phyloP scores from a whole-genome alignment of 1,140 invertebrate species.

The Periplaneta americana region DNA sequence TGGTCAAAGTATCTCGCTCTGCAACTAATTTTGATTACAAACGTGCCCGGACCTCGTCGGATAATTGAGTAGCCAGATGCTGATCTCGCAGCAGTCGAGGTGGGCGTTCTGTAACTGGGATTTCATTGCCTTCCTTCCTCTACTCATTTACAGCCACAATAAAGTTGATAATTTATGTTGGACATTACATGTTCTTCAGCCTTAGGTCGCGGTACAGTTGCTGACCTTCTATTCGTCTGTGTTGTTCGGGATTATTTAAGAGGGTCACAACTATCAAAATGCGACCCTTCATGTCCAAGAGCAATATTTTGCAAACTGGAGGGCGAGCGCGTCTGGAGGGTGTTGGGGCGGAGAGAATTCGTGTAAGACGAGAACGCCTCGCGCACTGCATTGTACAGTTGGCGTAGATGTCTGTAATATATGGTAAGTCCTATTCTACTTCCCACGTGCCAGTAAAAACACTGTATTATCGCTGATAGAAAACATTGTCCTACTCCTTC shows the following conservation, averaged over 20 bases:
- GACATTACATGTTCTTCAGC: too few species aligned
- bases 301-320: too few species aligned
- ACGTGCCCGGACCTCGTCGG: not conserved
- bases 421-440: too few species aligned
- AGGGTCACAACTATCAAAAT: not conserved
- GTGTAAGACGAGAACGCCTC: too few species aligned
- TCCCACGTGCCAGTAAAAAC: too few species aligned
- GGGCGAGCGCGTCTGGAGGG: too few species aligned
- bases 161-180: not conserved
- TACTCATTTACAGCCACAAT: not conserved
- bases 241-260: not conserved
- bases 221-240: not conserved
- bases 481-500: too few species aligned
- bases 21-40: not conserved
- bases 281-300: not conserved
- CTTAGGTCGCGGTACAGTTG: not conserved
- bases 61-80: not conserved
- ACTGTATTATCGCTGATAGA: too few species aligned
- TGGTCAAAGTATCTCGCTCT: not conserved
- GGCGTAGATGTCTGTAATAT: too few species aligned
- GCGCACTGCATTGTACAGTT: too few species aligned
- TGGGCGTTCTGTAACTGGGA: not conserved
- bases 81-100: not conserved
- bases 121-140: not conserved
- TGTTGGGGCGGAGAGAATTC: too few species aligned